Evolutionary conservation across 2,888 invertebrate species (phyloP).

Genomic region (Scaeva pyrastri): DNA sequence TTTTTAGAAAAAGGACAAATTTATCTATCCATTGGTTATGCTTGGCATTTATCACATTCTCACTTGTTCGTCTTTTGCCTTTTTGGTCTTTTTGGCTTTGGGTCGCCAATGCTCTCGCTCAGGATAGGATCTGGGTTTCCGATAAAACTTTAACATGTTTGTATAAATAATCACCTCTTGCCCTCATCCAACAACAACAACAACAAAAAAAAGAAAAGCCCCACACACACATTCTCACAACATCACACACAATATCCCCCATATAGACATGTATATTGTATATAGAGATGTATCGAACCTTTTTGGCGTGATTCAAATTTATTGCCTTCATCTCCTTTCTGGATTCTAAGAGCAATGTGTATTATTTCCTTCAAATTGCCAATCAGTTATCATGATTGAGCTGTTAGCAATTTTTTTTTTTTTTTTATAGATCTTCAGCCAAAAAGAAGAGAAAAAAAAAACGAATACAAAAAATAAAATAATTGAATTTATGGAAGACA

Average conservation of each 20-base stretch:
- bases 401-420: constrained; percentile 42
- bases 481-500: constrained; percentile 4
- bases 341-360: constrained; percentile 27
- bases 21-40: constrained; percentile 45
- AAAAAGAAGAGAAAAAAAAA: constrained; percentile 5
- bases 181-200: background rate
- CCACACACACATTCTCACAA: background rate
- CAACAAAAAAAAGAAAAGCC: background rate
- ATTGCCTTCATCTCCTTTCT: constrained; percentile 57
- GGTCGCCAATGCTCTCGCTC: background rate
- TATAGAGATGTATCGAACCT: constrained; percentile 47
- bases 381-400: constrained; percentile 70
- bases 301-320: constrained; percentile 65
- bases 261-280: background rate
- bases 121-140: constrained; percentile 5
- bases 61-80: constrained; percentile 35
- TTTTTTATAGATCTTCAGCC: constrained; percentile 5
- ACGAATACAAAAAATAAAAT: constrained; percentile 12
- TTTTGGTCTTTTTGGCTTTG: constrained; percentile 27
- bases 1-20: constrained; percentile 31
- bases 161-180: constrained; percentile 32
- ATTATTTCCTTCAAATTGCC: constrained; percentile 58
- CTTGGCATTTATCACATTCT: constrained; percentile 55
- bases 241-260: background rate
- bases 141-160: constrained; percentile 55